A percentile compares a stretch with the other conserved stretches of the same genome.
phyloP scores from a whole-genome alignment of 2,113 vertebrate genomes.

The Hyperopisus bebe region DNA sequence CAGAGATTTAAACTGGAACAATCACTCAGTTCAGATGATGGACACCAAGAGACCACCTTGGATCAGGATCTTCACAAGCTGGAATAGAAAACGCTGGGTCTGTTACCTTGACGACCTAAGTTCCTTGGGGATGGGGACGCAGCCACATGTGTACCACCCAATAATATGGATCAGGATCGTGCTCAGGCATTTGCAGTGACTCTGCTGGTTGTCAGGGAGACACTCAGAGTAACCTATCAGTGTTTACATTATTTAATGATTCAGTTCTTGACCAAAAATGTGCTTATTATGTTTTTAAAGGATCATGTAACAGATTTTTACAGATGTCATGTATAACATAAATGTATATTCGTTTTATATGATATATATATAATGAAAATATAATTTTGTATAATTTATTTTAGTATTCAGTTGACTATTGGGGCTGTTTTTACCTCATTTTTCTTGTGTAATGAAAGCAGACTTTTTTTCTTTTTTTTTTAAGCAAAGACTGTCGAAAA shows the following conservation, averaged over 20 bases:
- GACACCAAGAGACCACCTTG: constrained; percentile 76
- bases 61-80: background rate
- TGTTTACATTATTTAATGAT: background rate
- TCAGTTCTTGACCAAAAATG: background rate
- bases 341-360: background rate
- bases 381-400: background rate
- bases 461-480: background rate
- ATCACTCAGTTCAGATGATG: constrained; percentile 87
- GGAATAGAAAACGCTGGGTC: background rate
- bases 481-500: background rate
- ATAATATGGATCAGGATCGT: background rate
- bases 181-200: background rate
- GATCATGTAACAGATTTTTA: background rate
- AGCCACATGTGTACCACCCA: background rate
- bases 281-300: background rate
- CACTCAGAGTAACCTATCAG: background rate
- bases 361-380: background rate
- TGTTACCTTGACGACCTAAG: background rate
- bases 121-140: background rate
- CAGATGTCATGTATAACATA: background rate
- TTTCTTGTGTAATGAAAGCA: background rate
- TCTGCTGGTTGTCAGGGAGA: background rate
- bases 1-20: constrained; percentile 89
- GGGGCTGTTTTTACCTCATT: no score
- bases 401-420: background rate